Base-by-base conservation (phyloP, 2,888 invertebrate species). In the Cryptops parisi region DNA sequence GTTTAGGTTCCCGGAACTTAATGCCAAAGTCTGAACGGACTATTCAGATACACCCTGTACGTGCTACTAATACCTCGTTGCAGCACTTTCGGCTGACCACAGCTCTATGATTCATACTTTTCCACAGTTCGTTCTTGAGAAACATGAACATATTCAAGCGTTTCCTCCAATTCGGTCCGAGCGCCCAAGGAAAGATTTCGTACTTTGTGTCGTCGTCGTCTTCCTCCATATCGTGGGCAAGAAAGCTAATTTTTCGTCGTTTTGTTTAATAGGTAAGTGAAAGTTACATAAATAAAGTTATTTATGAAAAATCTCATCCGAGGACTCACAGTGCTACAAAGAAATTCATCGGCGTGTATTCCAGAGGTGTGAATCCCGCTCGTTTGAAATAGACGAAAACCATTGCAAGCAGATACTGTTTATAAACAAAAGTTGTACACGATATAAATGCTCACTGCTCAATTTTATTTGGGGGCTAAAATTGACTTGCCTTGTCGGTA, bases 171-270 rank as follows among this genome's bases (percentile, higher is more conserved):
- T 50, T 41, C 23, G 62, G 55, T 46, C 68, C 66, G 26, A 68
- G 61, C 33, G 66, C 68, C 73, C 72, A 74, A 6, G 68, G 69
- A 59, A 71, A 68, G 38, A 77, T 68, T 53, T 70, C 69, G 58
- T 66, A 68, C 60, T 72, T 72, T 17, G 69, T 60, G 47, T 72
- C 70, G 47, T 75, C 74, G 40, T 75, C 72, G 60, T 78, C 78
- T 62, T 78, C 78, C 60, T 77, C 76, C 67, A 77, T 72, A 58
- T 76, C 76, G 63, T 76, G 74, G 9, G 76, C 76, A 51, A 78
- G 61, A 60, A 68, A 70, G 55, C 75, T 75, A 47, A 50, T 52
- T 39, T 17, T 24, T 26, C n/a, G 4, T 3, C 38, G 9, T 17
- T 39, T 22, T 21, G 9, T 1, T 12, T 27, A 15, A 2, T 17